A percentile compares a stretch with the other conserved stretches of the same genome.
Evolutionary conservation across 2,113 vertebrate genomes (phyloP).

Genomic region (Phalacrocorax carbo): DNA sequence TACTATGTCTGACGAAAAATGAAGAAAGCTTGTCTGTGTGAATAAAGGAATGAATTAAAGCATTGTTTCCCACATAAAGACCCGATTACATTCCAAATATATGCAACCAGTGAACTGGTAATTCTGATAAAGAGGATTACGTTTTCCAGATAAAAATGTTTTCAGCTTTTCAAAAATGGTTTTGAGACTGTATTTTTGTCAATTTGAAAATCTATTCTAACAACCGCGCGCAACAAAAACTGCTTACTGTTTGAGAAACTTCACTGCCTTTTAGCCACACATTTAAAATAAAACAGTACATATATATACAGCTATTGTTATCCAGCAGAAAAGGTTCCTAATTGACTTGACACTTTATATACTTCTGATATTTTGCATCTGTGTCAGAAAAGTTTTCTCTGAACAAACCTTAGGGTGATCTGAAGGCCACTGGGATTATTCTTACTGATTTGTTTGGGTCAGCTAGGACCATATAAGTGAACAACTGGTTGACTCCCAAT

Average conservation of each 20-base stretch:
- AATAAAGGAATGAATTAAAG: conserved; percentile 60
- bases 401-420: not conserved
- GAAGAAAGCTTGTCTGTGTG: conserved; percentile 44
- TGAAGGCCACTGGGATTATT: not conserved
- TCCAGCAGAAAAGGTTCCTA: not conserved
- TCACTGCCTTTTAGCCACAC: not conserved
- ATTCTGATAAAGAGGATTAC: conserved; percentile 49
- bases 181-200: conserved; percentile 3
- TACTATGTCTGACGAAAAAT: conserved; percentile 34
- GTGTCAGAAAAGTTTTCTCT: not conserved
- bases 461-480: not conserved
- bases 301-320: not conserved
- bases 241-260: not conserved
- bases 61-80: conserved; percentile 44
- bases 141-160: conserved; percentile 33
- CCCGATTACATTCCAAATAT: conserved; percentile 44
- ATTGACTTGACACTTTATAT: not conserved
- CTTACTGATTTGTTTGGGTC: not conserved
- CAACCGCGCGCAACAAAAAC: not conserved
- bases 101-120: conserved; percentile 25
- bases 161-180: conserved; percentile 1
- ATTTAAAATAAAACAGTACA: conserved; percentile 16
- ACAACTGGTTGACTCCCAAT: not conserved
- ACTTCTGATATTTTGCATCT: conserved; percentile 1
- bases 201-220: conserved; percentile 19